Evolutionary conservation across 1,140 invertebrate species (phyloP).

Genomic region (Camponotus pennsylvanicus): DNA sequence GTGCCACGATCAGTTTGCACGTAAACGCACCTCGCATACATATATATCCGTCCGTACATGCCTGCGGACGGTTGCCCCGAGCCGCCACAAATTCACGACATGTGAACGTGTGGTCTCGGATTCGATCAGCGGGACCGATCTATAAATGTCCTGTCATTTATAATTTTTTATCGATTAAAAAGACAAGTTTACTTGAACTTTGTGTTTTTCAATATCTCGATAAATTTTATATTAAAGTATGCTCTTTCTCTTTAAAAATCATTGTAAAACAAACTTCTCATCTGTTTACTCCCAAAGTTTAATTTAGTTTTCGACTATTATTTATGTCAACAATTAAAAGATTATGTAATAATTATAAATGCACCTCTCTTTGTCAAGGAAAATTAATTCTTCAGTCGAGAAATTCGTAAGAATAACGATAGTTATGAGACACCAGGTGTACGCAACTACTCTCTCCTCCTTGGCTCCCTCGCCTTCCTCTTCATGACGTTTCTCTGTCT

Average conservation of each 20-base stretch:
- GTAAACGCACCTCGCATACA: neutral
- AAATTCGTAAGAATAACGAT: neutral
- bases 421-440: constrained; percentile 25
- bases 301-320: neutral
- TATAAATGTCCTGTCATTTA: neutral
- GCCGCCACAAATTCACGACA: constrained; percentile 40
- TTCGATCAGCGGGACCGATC: neutral
- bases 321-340: neutral
- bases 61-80: neutral
- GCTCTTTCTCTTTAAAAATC: neutral
- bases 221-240: neutral
- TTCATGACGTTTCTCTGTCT: constrained; percentile 25
- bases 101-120: constrained; percentile 19
- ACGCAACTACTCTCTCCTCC: constrained; percentile 30
- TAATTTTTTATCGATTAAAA: neutral
- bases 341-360: neutral
- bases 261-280: neutral
- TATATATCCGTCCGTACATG: constrained; percentile 4
- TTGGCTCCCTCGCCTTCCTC: constrained; percentile 13
- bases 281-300: neutral
- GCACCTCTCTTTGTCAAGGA: neutral
- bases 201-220: neutral
- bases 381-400: neutral
- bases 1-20: constrained; percentile 33
- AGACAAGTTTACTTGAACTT: neutral